Conservation (phyloP, 1,140 invertebrate species). For the Macrostomum lignano region DNA sequence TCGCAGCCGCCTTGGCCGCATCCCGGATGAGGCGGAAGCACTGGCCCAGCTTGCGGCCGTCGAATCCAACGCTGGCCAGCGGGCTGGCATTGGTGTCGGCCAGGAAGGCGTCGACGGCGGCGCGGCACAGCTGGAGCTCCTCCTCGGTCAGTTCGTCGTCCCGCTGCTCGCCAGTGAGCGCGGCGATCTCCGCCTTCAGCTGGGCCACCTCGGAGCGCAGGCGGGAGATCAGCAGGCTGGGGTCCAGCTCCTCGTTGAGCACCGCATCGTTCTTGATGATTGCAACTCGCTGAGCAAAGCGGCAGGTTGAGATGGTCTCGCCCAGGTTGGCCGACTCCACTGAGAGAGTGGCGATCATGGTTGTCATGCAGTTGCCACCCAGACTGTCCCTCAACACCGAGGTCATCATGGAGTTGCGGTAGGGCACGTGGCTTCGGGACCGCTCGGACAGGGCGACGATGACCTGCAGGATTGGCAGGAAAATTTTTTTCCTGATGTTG, state of each 20-base stretch:
- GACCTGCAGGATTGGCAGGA: constrained; percentile 20
- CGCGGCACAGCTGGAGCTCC: not conserved
- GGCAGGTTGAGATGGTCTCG: constrained; percentile 39
- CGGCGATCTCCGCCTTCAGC: constrained; percentile 20
- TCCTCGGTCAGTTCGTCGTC: constrained; percentile 7
- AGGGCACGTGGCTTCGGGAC: constrained; percentile 34
- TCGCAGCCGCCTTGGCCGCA: too few species aligned
- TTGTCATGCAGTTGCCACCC: constrained; percentile 38
- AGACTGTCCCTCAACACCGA: constrained; percentile 36
- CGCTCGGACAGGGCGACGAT: constrained; percentile 36
- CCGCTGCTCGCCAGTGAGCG: constrained; percentile 4
- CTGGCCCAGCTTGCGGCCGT: too few species aligned
- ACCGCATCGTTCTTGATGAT: constrained; percentile 34
- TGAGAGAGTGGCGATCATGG: constrained; percentile 37
- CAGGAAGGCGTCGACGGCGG: not conserved
- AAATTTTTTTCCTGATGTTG: not conserved
- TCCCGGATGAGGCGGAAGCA: too few species aligned
- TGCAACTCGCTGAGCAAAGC: constrained; percentile 39
- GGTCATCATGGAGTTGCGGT: constrained; percentile 38
- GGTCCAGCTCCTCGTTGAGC: constrained; percentile 32
- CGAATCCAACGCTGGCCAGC: not conserved
- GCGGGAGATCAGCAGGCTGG: constrained; percentile 28
- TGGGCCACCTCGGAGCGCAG: constrained; percentile 27
- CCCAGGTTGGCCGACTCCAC: constrained; percentile 30
- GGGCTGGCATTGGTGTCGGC: not conserved